Base-by-base conservation (phyloP, 2,113 vertebrate species). In the Phalacrocorax carbo region DNA sequence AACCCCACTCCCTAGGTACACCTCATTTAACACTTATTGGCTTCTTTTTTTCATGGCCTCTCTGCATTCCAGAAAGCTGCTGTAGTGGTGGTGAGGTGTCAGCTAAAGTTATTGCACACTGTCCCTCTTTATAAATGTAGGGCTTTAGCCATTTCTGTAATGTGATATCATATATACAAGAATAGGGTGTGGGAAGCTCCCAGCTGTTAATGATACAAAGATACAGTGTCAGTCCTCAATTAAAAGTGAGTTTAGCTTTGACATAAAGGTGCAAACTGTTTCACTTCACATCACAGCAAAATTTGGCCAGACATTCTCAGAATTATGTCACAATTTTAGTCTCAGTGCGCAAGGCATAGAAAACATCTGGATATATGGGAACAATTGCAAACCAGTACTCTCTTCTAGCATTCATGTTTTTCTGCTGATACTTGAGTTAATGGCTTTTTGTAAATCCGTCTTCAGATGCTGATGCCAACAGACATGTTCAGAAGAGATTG, bases 1-100 rank as follows among this genome's bases (percentile, higher is more conserved):
- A 52, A 52, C 34, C 15, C 23, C 42, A 42, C 19, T 95, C 23
- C 40, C 38, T 15, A 8, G 21, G 19, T 22, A 19, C 40, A 14
- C 30, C 38, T 58, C 0, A 0, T 54, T 80, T 36, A 54, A 52
- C 15, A 34, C 8, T 7, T 32, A 42, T 3, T 72, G 86, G 6
- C 9, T 93, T 61, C 77, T 42, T 94, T 46, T 0, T 0, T 0
- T 68, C 13, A 7, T 7, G 19, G 7, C 15, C 58, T 77, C 32
- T 62, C 71, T 90, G 76, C 54, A 14, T 62, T 82, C 23, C 60
- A 86, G 46, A 64, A 72, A 32, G 48, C 25, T 90, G 51, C 42
- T 86, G 25, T 30, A 34, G 34, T 55, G 82, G 55, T 36, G n/a
- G 66, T 11, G 57, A 40, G 7, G 6, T 71, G 61, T 54, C 52